Evolutionary conservation across 2,888 invertebrate genomes (phyloP).

Genomic region (Pandemis cinnamomeana): DNA sequence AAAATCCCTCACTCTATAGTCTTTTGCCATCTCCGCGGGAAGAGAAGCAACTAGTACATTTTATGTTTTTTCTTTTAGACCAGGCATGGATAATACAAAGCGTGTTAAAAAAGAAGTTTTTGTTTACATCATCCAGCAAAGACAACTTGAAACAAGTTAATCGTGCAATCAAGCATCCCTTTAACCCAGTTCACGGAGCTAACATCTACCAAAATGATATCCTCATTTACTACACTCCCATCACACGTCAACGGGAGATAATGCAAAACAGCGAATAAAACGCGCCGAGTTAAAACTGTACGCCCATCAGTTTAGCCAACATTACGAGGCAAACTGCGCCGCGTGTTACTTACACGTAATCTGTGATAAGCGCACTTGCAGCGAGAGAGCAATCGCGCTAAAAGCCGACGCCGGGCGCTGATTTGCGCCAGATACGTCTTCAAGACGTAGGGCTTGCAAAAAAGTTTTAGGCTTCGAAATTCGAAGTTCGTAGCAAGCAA

Average conservation of each 20-base stretch:
- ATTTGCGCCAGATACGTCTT: slow-evolving; percentile 30
- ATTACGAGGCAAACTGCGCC: slow-evolving; percentile 35
- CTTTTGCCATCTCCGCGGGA: no score
- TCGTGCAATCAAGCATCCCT: neutral
- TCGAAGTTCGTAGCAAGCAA: no score
- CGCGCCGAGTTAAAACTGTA: slow-evolving; percentile 4
- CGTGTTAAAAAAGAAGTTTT: no score
- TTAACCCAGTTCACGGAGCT: neutral
- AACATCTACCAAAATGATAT: neutral
- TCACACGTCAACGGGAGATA: neutral
- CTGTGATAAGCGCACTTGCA: slow-evolving; percentile 27
- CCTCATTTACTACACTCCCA: neutral
- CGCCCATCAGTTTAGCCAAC: slow-evolving; percentile 33
- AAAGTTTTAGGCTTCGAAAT: neutral
- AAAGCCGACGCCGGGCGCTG: slow-evolving; percentile 36
- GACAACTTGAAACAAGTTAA: neutral
- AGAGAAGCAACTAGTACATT: no score
- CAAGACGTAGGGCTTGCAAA: slow-evolving; percentile 29
- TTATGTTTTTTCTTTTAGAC: no score
- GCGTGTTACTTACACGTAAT: slow-evolving; percentile 26
- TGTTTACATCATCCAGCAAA: neutral
- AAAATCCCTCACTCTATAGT: no score
- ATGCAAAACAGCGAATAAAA: slow-evolving; percentile 12
- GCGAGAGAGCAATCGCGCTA: slow-evolving; percentile 41
- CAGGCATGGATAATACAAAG: no score